These are phyloP conservation scores for Forbesichthys agassizii DNA, from an alignment of 2,113 vertebrate species.

Conservation along the genomic window DNA sequence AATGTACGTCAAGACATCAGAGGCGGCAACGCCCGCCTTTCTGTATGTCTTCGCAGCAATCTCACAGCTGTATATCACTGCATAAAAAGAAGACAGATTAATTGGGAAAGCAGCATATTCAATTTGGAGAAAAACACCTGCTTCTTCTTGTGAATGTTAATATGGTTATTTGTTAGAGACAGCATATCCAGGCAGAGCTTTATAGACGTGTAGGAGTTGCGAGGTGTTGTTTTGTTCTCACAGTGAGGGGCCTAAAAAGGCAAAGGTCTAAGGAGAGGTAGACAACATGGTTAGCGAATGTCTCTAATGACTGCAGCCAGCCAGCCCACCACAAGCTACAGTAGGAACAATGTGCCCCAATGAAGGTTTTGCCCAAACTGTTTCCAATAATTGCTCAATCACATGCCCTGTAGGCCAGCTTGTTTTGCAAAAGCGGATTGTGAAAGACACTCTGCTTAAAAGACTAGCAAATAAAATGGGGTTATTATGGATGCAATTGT, in stretches of 20 bases:
- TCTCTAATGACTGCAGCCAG: conserved; percentile 53
- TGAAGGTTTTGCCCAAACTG: conserved; percentile 40
- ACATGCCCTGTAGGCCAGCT: conserved; percentile 36
- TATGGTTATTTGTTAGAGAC: conserved; percentile 74
- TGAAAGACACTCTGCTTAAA: conserved; percentile 31
- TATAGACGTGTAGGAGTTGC: conserved; percentile 40
- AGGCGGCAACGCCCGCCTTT: conserved; percentile 28
- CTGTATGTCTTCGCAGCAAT: conserved; percentile 22
- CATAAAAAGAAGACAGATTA: conserved; percentile 70
- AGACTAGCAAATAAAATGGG: conserved; percentile 41
- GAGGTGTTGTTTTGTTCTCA: conserved; percentile 18
- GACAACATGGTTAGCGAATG: conserved; percentile 36
- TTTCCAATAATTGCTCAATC: conserved; percentile 67
- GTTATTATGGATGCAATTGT: conserved; percentile 43
- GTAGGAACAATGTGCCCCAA: conserved; percentile 48
- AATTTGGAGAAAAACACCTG: conserved; percentile 75
- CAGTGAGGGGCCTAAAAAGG: conserved; percentile 37
- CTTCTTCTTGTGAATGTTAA: conserved; percentile 60
- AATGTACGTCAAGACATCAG: conserved; percentile 10
- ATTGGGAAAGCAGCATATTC: conserved; percentile 64
- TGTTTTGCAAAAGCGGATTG: conserved; percentile 35
- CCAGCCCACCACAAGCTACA: conserved; percentile 24
- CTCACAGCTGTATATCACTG: conserved; percentile 45
- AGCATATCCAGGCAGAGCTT: conserved; percentile 55
- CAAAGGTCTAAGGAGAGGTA: conserved; percentile 26